A percentile compares a stretch with the other conserved stretches of the same genome.
These are phyloP conservation scores for Pseudachorutes palmiensis DNA, from an alignment of 1,140 invertebrate species.

Conservation along the genomic window DNA sequence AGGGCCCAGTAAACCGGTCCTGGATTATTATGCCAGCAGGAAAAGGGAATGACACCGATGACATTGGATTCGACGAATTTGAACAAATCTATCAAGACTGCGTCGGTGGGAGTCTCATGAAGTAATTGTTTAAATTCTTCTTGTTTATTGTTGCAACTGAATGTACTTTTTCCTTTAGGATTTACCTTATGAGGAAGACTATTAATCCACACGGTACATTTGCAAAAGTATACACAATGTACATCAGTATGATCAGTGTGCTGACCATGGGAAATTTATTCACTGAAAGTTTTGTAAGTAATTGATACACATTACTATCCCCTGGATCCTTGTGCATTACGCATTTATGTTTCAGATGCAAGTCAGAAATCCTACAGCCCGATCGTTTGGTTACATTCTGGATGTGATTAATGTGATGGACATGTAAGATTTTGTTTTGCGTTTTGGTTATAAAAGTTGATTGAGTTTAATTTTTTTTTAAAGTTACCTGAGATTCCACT, in stretches of 20 bases:
- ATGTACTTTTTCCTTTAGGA: too few species aligned
- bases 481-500: conserved; percentile 25
- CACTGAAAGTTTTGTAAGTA: conserved; percentile 15
- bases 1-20: conserved; percentile 12
- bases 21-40: conserved; percentile 12
- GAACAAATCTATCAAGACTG: too few species aligned
- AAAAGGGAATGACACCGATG: neutral
- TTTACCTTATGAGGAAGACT: conserved; percentile 8
- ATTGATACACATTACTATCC: neutral
- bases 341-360: neutral
- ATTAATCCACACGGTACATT: conserved; percentile 32
- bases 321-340: neutral
- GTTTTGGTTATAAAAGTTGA: neutral
- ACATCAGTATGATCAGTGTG: conserved; percentile 16
- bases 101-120: too few species aligned
- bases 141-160: too few species aligned
- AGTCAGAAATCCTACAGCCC: neutral
- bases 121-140: too few species aligned
- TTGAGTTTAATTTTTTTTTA: neutral
- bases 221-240: conserved; percentile 21
- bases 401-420: neutral
- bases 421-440: neutral
- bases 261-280: conserved; percentile 15
- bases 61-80: too few species aligned
- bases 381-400: neutral